Conservation (phyloP, 2,113 vertebrate genomes). For the Pampusana beccarii region DNA sequence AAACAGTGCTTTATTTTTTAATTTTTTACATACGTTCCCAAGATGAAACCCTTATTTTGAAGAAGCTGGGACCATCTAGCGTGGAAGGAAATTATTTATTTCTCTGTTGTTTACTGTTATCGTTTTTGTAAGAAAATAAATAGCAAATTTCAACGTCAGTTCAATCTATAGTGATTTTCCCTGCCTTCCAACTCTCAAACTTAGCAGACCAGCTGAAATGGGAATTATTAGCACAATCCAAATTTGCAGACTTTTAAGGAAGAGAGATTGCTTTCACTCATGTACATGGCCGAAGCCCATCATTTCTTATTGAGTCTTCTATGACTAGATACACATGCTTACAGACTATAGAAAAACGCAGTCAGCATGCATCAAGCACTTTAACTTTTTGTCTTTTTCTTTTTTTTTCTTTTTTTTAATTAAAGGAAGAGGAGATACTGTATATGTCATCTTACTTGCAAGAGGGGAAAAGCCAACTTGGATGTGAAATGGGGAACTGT, state of each 20-base stretch:
- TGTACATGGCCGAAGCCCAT: background rate
- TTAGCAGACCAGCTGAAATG: background rate
- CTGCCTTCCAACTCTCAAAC: background rate
- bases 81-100: background rate
- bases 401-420: background rate
- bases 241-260: background rate
- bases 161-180: background rate
- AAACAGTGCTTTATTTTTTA: background rate
- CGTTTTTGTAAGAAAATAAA: background rate
- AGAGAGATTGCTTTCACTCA: background rate
- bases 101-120: background rate
- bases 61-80: background rate
- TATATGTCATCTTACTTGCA: background rate
- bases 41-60: background rate
- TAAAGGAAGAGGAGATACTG: background rate
- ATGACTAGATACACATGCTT: background rate
- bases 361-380: background rate
- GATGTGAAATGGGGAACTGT: background rate
- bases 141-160: background rate
- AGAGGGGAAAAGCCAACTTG: background rate
- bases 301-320: background rate
- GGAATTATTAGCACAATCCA: background rate
- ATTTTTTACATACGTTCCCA: background rate
- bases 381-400: background rate
- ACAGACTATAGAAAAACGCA: background rate